These are phyloP conservation scores for Drepanosiphum platanoidis DNA, from an alignment of 2,888 invertebrate species.

Conservation along the genomic window DNA sequence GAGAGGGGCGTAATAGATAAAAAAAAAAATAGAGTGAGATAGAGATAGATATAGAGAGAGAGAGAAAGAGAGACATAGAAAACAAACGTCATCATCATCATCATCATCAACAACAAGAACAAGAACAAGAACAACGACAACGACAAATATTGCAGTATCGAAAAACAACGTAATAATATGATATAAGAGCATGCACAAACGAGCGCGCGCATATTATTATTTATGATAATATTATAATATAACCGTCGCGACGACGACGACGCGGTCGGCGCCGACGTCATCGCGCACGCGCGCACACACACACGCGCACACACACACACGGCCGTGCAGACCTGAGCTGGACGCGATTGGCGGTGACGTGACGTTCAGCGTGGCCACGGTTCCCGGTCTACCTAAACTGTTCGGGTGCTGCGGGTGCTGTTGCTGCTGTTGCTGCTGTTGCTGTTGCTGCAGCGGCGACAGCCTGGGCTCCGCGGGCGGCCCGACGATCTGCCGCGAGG, in stretches of 20 bases:
- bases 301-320: background rate
- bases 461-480: conserved; percentile 63
- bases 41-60: conserved; percentile 38
- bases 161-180: background rate
- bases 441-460: no score
- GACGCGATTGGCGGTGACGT: conserved; percentile 76
- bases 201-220: background rate
- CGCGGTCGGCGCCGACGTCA: background rate
- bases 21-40: conserved; percentile 4
- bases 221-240: no score
- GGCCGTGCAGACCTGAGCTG: conserved; percentile 75
- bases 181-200: background rate
- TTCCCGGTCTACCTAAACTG: conserved; percentile 63
- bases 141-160: no score
- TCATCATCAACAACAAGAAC: background rate
- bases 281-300: background rate
- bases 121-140: background rate
- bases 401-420: conserved; percentile 66
- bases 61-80: conserved; percentile 36
- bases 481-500: conserved; percentile 41
- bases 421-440: conserved; percentile 66
- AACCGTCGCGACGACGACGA: background rate
- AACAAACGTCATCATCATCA: conserved; percentile 9
- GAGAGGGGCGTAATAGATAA: no score
- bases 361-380: conserved; percentile 72